Base-by-base conservation (phyloP, 2,888 invertebrate genomes). In the Pyrgus malvae region DNA sequence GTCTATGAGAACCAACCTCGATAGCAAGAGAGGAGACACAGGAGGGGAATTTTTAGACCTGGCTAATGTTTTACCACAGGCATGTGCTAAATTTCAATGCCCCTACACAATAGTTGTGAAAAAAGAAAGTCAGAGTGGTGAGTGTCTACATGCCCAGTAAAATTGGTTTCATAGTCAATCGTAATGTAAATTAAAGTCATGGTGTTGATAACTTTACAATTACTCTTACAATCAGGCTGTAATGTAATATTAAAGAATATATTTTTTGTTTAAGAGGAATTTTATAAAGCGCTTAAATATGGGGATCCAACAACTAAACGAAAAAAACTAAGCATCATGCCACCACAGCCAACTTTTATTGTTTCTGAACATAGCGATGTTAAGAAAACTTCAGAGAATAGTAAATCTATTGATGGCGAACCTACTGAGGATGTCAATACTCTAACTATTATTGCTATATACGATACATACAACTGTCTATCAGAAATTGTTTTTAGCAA, bases 401-500 rank as follows among this genome's bases (percentile, higher is more conserved):
- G 44, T 23, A 9, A 46, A 12, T 33, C 59, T 7, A 35, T 9
- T n/a, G 17, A 23, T 17, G 38, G 3, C 0, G 46, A 53, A 7
- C 11, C 35, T 5, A 45, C 61, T 2, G 56, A 53, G 1, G 27
- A 62, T 1, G 37, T 58, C 1, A 51, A 78, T 12, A 38, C 58
- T 23, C 40, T 79, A 9, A 68, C 56, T 0, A 63, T 71, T 6
- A 45, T 27, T 12, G 50, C 57, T 6, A 14, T 72, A 0, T 76
- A 80, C 56, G 70, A 82, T 19, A 56, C 38, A n/a, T 60, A 46
- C 1, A 63, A 74, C 33, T 68, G 66, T 33, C 58, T 83, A 12
- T 63, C 60, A 7, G 81, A 78, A 64, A 66, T 83, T 49, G 2
- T 49, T 0, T 55, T 83, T 2, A 35, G 58, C 2, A 51, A 64